A percentile compares a stretch with the other conserved stretches of the same genome.
Evolutionary conservation across 2,888 invertebrate genomes (phyloP).

Genomic region (Podabrus alpinus): DNA sequence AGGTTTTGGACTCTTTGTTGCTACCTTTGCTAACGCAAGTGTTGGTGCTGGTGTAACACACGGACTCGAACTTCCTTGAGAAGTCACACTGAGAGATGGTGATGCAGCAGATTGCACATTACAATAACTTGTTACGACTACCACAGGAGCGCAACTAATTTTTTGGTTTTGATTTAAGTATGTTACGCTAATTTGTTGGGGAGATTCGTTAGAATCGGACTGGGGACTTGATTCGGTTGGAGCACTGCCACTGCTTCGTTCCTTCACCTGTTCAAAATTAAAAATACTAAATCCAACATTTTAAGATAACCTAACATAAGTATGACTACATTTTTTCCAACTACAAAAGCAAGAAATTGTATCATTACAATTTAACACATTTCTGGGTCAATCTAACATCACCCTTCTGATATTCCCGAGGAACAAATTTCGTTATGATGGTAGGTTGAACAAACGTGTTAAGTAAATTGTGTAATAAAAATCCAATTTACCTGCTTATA

Average conservation of each 20-base stretch:
- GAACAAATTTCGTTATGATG: not conserved
- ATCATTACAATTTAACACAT: not conserved
- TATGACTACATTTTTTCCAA: not conserved
- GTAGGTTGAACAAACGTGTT: not conserved
- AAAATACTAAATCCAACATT: not conserved
- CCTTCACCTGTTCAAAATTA: conserved; percentile 69
- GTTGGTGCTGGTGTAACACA: conserved; percentile 62
- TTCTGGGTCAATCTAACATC: not conserved
- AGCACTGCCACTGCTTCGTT: conserved; percentile 65
- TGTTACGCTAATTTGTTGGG: conserved; percentile 59
- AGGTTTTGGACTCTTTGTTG: conserved; percentile 55
- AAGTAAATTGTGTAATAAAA: not conserved
- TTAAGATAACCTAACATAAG: not conserved
- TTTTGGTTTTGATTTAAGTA: conserved; percentile 60
- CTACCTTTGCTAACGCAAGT: conserved; percentile 45
- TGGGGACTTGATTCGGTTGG: conserved; percentile 35
- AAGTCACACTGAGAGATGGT: conserved; percentile 61
- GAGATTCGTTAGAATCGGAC: conserved; percentile 42
- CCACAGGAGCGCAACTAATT: conserved; percentile 57
- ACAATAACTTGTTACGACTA: conserved; percentile 63
- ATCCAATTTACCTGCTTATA: conserved; percentile 62
- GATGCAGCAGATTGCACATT: conserved; percentile 58
- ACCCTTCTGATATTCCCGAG: not conserved
- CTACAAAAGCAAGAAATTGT: not conserved
- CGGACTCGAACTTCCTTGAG: conserved; percentile 63